Base-by-base conservation (phyloP, 2,113 vertebrate species). In the Pagrus major region DNA sequence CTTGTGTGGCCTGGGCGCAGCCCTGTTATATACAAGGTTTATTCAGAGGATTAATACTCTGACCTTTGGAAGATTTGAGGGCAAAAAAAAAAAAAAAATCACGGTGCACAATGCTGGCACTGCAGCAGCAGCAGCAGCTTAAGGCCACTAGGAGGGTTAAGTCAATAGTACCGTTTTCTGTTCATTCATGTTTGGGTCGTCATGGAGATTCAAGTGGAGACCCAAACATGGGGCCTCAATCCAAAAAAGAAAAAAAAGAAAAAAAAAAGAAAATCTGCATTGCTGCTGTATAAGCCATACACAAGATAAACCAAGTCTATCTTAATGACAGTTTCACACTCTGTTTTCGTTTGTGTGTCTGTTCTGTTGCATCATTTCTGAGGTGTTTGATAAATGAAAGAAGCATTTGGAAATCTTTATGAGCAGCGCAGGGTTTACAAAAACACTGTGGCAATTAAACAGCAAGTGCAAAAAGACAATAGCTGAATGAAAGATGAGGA, bases 41-140 rank as follows among this genome's bases (percentile, higher is more conserved):
- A 94, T 94, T 93, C 90, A 91, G 83, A 84, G 84, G 91, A 94
- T 93, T 94, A 94, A 91, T 92, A 88, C 86, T 86, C 82, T 93
- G 93, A 94, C 94, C 94, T 94, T 92, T 92, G 75, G 83, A 90
- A 91, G 91, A 92, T 93, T 87, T 89, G 85, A 86, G 89, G 85
- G 76, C 77, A 78, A 71, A 72, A 75, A 80, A 81, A 72, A 71
- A 79, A 80, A 82, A 77, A 83, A 79, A 88, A 78, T 78, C 80
- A 64, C 61, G 4, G 35, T 49, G 72, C 83, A 92, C 86, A 89
- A 88, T 81, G 84, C 81, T 87, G 87, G 85, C 89, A 87, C 91
- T 87, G 85, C 89, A 88, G 83, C 82, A 89, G 86, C 82, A 89
- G 86, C 86, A 84, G 83, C 86, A 90, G 80, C 81, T 78, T 86